phyloP scores from a whole-genome alignment of 37 sponge, comb jelly and placozoan species.

The Amphimedon queenslandica region DNA sequence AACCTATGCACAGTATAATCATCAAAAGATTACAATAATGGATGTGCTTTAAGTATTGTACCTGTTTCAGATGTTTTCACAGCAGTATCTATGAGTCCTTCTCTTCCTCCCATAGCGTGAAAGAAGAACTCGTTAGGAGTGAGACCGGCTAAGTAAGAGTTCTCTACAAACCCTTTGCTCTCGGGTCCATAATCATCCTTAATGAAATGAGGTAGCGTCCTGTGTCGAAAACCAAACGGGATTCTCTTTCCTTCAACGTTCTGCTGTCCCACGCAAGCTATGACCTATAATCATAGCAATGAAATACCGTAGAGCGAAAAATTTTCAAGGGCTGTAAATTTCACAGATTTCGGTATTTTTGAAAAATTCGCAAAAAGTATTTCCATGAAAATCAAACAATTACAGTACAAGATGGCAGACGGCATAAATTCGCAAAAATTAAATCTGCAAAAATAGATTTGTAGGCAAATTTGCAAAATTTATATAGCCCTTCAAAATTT shows the following conservation, averaged over 20 bases:
- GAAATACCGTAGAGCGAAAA: too few relatives aligned
- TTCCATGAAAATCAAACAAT: too few relatives aligned
- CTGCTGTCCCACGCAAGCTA: constrained; percentile 99
- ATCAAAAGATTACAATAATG: background rate
- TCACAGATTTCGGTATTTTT: too few relatives aligned
- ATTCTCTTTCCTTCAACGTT: constrained; percentile 99
- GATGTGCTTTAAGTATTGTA: constrained; percentile 12
- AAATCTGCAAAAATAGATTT: too few relatives aligned
- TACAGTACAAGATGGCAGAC: too few relatives aligned
- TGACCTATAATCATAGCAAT: constrained; percentile 82
- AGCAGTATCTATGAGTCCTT: constrained; percentile 99
- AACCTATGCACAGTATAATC: constrained; percentile 36
- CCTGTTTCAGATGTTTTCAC: constrained; percentile 99
- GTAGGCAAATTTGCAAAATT: background rate
- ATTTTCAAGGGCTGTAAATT: too few relatives aligned
- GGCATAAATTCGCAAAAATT: too few relatives aligned
- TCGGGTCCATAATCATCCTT: constrained; percentile 99
- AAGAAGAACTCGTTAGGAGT: constrained; percentile 99
- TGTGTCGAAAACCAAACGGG: constrained; percentile 96
- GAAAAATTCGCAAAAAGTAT: too few relatives aligned
- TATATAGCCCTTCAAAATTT: background rate
- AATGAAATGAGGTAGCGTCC: constrained; percentile 99
- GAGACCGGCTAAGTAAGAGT: constrained; percentile 98
- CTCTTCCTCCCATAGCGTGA: constrained; percentile 99
- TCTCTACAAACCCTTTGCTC: constrained; percentile 98